phyloP scores from a whole-genome alignment of 2,888 invertebrate species.

The Pasiphila rectangulata region DNA sequence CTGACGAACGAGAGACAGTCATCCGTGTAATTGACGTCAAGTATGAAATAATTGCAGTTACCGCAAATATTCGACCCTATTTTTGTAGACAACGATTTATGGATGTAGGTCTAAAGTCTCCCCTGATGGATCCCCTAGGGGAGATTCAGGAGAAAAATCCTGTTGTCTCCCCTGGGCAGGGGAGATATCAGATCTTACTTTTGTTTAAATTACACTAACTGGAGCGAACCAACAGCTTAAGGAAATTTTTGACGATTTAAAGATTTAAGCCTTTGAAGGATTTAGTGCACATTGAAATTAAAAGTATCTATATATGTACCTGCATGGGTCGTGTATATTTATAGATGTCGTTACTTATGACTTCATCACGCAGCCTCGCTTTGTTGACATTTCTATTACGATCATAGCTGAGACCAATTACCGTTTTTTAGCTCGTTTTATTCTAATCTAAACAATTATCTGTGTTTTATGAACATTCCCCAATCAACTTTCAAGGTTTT shows the following conservation, averaged over 20 bases:
- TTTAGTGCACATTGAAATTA: constrained; percentile 49
- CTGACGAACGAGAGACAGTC: constrained; percentile 36
- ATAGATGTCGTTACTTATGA: constrained; percentile 66
- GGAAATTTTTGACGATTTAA: constrained; percentile 17
- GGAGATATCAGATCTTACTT: too few species aligned
- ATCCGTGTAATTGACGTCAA: constrained; percentile 44
- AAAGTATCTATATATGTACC: constrained; percentile 34
- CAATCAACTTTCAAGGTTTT: constrained; percentile 32
- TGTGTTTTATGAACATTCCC: constrained; percentile 23
- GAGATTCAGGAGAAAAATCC: too few species aligned
- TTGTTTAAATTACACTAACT: constrained; percentile 16
- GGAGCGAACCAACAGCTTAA: constrained; percentile 9
- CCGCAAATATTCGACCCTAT: constrained; percentile 36
- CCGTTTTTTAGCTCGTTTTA: constrained; percentile 27
- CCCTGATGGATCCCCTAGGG: too few species aligned
- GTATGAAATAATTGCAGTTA: constrained; percentile 42
- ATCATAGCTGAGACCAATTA: constrained; percentile 36
- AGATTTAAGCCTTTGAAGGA: constrained; percentile 31
- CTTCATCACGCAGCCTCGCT: constrained; percentile 59
- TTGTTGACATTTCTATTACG: constrained; percentile 47
- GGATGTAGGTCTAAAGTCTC: too few species aligned
- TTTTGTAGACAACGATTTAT: constrained; percentile 21
- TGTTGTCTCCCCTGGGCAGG: too few species aligned
- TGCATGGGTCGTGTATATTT: constrained; percentile 66
- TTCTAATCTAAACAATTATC: constrained; percentile 29